Evolutionary conservation across 2,797 vertebrate genomes (phyloP), one percentile per base, ranked within the genome.

Genomic region (Atherinosoma microstoma): DNA sequence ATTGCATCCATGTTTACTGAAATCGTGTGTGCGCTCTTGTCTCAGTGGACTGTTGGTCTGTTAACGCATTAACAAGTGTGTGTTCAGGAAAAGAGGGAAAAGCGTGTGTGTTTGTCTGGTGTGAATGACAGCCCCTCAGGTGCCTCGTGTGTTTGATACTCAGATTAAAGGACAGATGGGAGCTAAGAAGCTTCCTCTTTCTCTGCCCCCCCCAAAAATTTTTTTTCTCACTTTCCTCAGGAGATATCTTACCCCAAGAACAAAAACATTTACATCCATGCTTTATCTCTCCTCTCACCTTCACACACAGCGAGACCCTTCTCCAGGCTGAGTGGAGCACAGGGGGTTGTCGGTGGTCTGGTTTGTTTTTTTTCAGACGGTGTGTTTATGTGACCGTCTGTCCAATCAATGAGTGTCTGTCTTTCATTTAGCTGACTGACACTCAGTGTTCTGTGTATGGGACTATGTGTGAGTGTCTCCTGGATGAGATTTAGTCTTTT

Each of bases 391-490:
- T 80, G 84, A 86, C 85, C 78, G 87, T 87, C 85, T 81, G 80
- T 85, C 89, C 91, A 90, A 91, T 92, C 89, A 79, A 86, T 92
- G 91, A 93, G 91, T 80, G 79, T 71, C 82, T 79, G 89, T 85
- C 89, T 90, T 92, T 92, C 89, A 90, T 87, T 75, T 64, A 76
- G 65, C 78, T 82, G 78, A 85, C 75, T 79, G 86, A 89, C 82
- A 79, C 69, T 84, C 65, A 22, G 0, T 38, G 59, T 24, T 79
- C 53, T 69, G 54, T 80, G 63, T 76, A 40, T 47, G n/a, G n/a
- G 36, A 32, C 47, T 61, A 15, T 74, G 58, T 69, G 67, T 61
- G 67, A 47, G 62, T 38, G 69, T 1, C 66, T 70, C 27, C 54
- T 4, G 18, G 24, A 20, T 27, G 27, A 53, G 64, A 73, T 82